These are phyloP conservation scores for Cephus nigrinus DNA, from an alignment of 2,888 invertebrate genomes.

Conservation along the genomic window DNA sequence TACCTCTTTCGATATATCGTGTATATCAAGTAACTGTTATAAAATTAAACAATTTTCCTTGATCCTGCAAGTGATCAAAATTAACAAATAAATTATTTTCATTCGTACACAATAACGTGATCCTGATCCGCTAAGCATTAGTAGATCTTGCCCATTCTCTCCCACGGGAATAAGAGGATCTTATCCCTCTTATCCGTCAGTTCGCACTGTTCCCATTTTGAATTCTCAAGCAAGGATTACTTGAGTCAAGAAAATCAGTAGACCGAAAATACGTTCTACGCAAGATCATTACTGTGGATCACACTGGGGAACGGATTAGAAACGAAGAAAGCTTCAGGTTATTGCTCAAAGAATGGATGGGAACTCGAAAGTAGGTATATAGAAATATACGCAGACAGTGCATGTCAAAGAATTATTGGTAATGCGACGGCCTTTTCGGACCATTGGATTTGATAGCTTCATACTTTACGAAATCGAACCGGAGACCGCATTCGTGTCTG, in stretches of 20 bases:
- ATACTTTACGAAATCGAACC: conserved; percentile 63
- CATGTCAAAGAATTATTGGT: conserved; percentile 61
- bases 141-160: conserved; percentile 21
- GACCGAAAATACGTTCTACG: conserved; percentile 30
- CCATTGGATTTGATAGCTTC: conserved; percentile 65
- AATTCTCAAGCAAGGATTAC: conserved; percentile 49
- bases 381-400: conserved; percentile 42
- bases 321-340: conserved; percentile 4
- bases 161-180: conserved; percentile 20
- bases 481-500: conserved; percentile 52
- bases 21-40: background rate
- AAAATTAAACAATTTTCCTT: background rate
- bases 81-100: background rate
- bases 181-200: conserved; percentile 28
- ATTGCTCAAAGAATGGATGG: conserved; percentile 25
- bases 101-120: conserved; percentile 3
- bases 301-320: background rate
- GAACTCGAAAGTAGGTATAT: background rate
- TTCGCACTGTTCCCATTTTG: conserved; percentile 42
- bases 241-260: conserved; percentile 45
- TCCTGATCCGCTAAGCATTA: conserved; percentile 31
- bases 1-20: background rate
- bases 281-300: background rate
- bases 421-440: conserved; percentile 57
- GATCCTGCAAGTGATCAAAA: background rate